These are phyloP conservation scores for Nymphalis polychloros DNA, from an alignment of 2,888 invertebrate species.

Conservation along the genomic window DNA sequence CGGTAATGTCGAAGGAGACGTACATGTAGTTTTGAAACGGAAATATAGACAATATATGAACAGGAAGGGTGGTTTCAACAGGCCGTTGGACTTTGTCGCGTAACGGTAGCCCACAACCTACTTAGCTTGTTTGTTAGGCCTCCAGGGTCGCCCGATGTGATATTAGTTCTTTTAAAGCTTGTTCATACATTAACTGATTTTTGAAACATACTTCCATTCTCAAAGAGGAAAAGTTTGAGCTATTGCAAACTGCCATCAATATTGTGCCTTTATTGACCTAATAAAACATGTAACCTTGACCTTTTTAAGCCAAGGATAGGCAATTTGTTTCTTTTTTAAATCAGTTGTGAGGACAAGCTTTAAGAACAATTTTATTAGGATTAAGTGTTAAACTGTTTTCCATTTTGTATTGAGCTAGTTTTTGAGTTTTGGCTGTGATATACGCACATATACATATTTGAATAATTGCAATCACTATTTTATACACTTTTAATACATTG, in stretches of 20 bases:
- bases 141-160: slow-evolving; percentile 45
- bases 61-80: slow-evolving; percentile 98
- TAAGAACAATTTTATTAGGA: slow-evolving; percentile 44
- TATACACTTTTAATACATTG: slow-evolving; percentile 2
- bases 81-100: slow-evolving; percentile 98
- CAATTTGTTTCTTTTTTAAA: neutral
- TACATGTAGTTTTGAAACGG: slow-evolving; percentile 96
- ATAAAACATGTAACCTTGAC: too few relatives aligned
- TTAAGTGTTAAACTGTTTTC: slow-evolving; percentile 54
- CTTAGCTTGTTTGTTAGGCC: slow-evolving; percentile 33
- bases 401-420: slow-evolving; percentile 41
- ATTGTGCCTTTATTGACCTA: neutral
- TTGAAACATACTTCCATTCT: neutral
- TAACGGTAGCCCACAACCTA: slow-evolving; percentile 62
- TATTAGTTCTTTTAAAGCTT: slow-evolving; percentile 43
- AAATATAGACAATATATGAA: slow-evolving; percentile 99
- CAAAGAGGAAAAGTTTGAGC: slow-evolving; percentile 9
- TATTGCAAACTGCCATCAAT: neutral
- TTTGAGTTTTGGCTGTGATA: slow-evolving; percentile 41
- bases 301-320: neutral
- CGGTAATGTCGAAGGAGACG: slow-evolving; percentile 96
- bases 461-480: neutral
- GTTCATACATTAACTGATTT: slow-evolving; percentile 35
- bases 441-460: slow-evolving; percentile 1
- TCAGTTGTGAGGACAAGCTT: slow-evolving; percentile 33